Evolutionary conservation across 1,140 invertebrate species (phyloP), one percentile per base, ranked within the genome.

Genomic region (Aporrectodea caliginosa): DNA sequence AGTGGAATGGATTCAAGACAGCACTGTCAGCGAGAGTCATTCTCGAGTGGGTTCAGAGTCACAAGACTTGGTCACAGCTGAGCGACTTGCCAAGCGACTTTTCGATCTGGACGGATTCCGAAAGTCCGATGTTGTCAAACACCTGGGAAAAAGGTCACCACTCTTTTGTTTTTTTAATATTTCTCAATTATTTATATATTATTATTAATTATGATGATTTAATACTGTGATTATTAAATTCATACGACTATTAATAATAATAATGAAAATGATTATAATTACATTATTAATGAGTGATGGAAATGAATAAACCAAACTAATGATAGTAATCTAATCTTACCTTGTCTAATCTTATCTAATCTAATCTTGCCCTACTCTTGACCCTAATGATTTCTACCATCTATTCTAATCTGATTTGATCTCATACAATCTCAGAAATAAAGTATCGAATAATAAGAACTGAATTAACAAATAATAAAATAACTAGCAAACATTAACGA

Each of bases 121-220:
- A 87, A 97, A 97, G 86, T 95, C 94, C 32, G 97, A 98, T 89
- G 95, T 98, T 22, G 96, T 95, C 27, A 91, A 95, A 82, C 97
- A 99, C 90, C 91, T 98, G 76, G 94, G 94, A 89, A 98, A 98
- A 93, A 97, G 97, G 95, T 97, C 89, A 89, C 86, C 84, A 35
- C 69, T 22, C 22, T 32, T 16, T 35, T 82, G 14, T 35, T 43
- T 0, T 33, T 22, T 33, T 69, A 12, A 58, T 6, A 58, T 58
- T 58, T 58, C 6, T 22, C 22, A 12, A 58, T 58, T 58, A 6
- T 58, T 6, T 58, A 58, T 12, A 58, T 58, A 58, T 58, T 58
- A 22, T 58, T 58, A 22, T 58, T 58, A 22, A 12, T 58, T 58
- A 12, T 58, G 22, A 58, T 58, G 22, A 58, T 22, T 58, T 12